A percentile compares a stretch with the other conserved stretches of the same genome.
phyloP scores from a whole-genome alignment of 1,140 invertebrate species.

The Ooceraea biroi region DNA sequence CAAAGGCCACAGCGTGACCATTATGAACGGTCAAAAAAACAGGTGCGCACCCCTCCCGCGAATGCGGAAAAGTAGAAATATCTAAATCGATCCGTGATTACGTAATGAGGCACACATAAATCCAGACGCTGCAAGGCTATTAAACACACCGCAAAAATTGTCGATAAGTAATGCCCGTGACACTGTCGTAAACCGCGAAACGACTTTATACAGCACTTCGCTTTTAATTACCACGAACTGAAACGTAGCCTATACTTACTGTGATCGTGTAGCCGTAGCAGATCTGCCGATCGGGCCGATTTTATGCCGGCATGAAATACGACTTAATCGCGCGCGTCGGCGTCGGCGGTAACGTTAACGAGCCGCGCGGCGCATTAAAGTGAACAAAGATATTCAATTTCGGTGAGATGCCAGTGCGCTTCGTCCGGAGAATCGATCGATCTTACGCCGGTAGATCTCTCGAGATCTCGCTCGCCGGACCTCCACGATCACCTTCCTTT shows the following conservation, averaged over 20 bases:
- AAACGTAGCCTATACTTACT: conserved; percentile 17
- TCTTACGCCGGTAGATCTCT: conserved; percentile 21
- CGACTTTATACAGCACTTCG: conserved; percentile 40
- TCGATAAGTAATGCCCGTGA: conserved; percentile 13
- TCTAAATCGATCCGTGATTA: not conserved
- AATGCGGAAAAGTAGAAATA: not conserved
- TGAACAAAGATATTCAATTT: conserved; percentile 58
- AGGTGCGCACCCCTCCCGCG: not conserved
- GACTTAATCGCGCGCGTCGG: conserved; percentile 30
- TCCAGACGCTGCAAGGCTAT: not conserved
- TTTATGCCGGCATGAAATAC: conserved; percentile 38
- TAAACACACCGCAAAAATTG: conserved; percentile 31
- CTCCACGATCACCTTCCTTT: conserved; percentile 48
- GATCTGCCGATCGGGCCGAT: conserved; percentile 36
- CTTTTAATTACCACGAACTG: conserved; percentile 28
- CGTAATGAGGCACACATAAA: not conserved
- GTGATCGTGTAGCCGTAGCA: not conserved
- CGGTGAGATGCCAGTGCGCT: not conserved
- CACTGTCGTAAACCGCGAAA: conserved; percentile 27
- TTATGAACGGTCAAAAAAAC: conserved; percentile 1
- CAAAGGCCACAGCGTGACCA: not conserved
- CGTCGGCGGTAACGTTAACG: conserved; percentile 9
- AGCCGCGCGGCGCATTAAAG: conserved; percentile 13
- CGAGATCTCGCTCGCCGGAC: not conserved
- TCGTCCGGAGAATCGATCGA: conserved; percentile 50